phyloP scores from a whole-genome alignment of 2,888 invertebrate genomes.

The Drosophila mercatorum region DNA sequence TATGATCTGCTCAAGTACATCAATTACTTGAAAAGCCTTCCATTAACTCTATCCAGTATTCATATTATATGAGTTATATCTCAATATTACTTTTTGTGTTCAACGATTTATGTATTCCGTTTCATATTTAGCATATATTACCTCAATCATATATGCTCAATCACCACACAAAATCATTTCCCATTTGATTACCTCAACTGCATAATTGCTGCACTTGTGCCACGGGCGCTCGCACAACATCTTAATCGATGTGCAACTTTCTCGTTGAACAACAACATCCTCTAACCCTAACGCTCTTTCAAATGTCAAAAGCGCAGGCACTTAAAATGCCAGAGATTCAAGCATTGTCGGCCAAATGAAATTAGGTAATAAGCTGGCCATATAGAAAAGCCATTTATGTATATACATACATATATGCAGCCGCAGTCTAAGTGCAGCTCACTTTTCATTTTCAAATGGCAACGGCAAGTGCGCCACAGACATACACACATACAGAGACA shows the following conservation, averaged over 20 bases:
- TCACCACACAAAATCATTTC: too few species aligned
- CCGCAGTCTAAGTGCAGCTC: constrained; percentile 64
- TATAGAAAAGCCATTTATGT: constrained; percentile 66
- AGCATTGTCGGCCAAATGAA: constrained; percentile 62
- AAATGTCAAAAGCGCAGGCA: constrained; percentile 61
- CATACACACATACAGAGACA: neutral
- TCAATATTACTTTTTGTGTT: too few species aligned
- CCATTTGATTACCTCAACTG: neutral
- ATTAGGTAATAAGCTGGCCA: constrained; percentile 77
- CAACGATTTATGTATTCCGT: too few species aligned
- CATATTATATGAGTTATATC: too few species aligned
- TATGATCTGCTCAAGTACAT: too few species aligned
- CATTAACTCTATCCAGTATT: too few species aligned
- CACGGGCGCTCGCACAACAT: neutral
- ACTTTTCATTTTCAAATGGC: constrained; percentile 79
- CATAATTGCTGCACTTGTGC: neutral
- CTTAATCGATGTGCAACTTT: constrained; percentile 30
- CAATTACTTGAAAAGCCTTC: too few species aligned
- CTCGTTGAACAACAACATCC: constrained; percentile 16
- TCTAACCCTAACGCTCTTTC: constrained; percentile 33
- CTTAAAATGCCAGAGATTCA: constrained; percentile 70
- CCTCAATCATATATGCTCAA: too few species aligned
- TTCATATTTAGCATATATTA: too few species aligned
- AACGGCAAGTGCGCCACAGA: constrained; percentile 73
- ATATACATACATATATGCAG: constrained; percentile 14